phyloP scores from a whole-genome alignment of 2,888 invertebrate species.

The Orthonychiurus folsomi region DNA sequence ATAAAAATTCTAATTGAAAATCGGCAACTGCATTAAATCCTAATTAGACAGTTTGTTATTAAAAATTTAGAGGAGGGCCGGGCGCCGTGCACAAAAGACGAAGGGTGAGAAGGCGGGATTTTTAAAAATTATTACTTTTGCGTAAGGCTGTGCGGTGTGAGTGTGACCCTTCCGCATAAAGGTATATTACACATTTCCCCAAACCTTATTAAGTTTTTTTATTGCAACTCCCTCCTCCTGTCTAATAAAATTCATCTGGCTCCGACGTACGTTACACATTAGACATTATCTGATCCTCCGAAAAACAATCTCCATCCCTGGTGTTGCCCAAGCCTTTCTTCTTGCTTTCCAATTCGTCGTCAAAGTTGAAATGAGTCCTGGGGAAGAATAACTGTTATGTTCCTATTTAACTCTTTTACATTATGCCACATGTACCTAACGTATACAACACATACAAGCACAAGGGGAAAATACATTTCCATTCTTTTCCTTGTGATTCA shows the following conservation, averaged over 20 bases:
- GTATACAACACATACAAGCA: background rate
- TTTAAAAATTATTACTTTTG: too few species aligned
- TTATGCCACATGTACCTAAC: background rate
- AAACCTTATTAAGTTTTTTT: background rate
- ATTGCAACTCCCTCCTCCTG: background rate
- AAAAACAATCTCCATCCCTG: background rate
- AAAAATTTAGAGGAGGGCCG: background rate
- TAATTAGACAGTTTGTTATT: background rate
- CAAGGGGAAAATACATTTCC: background rate
- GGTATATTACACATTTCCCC: too few species aligned
- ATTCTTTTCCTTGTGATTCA: too few species aligned
- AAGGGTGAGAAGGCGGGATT: background rate
- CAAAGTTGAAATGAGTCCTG: background rate
- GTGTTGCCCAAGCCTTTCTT: background rate
- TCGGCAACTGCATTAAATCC: background rate
- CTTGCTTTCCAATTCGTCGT: background rate
- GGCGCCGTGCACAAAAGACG: background rate
- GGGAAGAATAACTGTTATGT: background rate
- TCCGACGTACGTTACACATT: background rate
- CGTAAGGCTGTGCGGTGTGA: too few species aligned
- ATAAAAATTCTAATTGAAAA: background rate
- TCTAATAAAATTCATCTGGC: conserved; percentile 1
- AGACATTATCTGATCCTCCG: conserved; percentile 1
- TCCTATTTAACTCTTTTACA: background rate
- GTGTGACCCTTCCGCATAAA: background rate